These are phyloP conservation scores for Autographa pulchrina DNA, from an alignment of 2,888 invertebrate genomes.

Conservation along the genomic window DNA sequence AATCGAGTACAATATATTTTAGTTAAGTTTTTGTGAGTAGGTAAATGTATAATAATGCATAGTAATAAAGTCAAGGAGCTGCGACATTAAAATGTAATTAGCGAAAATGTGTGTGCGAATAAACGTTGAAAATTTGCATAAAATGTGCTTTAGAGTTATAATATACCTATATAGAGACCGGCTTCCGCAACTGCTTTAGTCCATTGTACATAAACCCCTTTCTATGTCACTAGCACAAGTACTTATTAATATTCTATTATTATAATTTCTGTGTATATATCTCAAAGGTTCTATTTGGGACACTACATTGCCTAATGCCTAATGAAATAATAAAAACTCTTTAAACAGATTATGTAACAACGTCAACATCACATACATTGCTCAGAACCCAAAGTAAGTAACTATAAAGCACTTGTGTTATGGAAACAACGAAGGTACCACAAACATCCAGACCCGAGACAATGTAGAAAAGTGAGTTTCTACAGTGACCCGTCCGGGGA, in stretches of 20 bases:
- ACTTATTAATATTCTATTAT: neutral
- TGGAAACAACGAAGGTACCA: too few relatives aligned
- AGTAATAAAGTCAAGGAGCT: neutral
- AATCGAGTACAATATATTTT: conserved; percentile 5
- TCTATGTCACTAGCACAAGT: neutral
- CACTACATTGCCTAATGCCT: too few relatives aligned
- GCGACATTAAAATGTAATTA: neutral
- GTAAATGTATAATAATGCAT: neutral
- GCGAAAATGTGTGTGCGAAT: neutral
- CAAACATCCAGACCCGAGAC: too few relatives aligned
- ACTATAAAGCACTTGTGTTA: too few relatives aligned
- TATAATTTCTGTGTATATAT: too few relatives aligned
- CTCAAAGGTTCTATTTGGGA: too few relatives aligned
- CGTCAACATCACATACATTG: too few relatives aligned
- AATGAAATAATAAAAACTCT: too few relatives aligned
- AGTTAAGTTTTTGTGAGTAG: neutral
- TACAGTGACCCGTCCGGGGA: too few relatives aligned
- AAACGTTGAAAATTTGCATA: neutral
- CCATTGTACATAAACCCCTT: neutral
- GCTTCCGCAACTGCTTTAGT: neutral
- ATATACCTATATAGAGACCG: neutral
- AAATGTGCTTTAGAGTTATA: neutral
- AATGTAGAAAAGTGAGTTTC: too few relatives aligned
- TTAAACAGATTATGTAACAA: too few relatives aligned
- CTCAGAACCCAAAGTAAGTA: too few relatives aligned